Evolutionary conservation across 2,888 invertebrate genomes (phyloP).

Genomic region (Cataglyphis albicans): DNA sequence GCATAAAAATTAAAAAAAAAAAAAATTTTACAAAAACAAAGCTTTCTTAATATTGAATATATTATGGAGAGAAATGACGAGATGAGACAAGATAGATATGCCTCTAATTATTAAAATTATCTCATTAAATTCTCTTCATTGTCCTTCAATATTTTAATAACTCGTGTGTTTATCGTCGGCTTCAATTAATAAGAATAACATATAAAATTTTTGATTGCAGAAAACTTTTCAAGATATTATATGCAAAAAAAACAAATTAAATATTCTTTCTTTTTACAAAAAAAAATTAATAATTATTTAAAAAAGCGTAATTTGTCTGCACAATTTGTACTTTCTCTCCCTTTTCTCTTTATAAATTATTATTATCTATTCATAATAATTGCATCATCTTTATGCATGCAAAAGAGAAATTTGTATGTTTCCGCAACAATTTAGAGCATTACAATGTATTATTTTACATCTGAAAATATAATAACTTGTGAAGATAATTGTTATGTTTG

Average conservation of each 20-base stretch:
- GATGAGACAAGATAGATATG: not conserved
- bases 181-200: not conserved
- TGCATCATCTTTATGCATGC: not conserved
- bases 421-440: not conserved
- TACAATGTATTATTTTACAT: not conserved
- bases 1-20: no score
- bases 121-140: constrained; percentile 31
- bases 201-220: not conserved
- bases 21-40: no score
- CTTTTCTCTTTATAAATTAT: not conserved
- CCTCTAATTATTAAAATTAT: constrained; percentile 4
- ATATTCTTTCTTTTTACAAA: not conserved
- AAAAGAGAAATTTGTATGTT: constrained; percentile 1
- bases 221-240: constrained; percentile 18
- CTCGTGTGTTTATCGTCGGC: not conserved
- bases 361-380: not conserved
- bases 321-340: not conserved
- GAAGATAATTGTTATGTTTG: not conserved
- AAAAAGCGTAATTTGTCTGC: not conserved
- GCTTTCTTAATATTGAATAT: constrained; percentile 5
- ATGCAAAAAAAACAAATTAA: not conserved
- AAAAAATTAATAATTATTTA: not conserved
- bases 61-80: constrained; percentile 15
- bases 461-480: not conserved
- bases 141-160: constrained; percentile 20